Conservation (phyloP, 2,797 vertebrate genomes). For the Schizopygopsis pylzovi region DNA sequence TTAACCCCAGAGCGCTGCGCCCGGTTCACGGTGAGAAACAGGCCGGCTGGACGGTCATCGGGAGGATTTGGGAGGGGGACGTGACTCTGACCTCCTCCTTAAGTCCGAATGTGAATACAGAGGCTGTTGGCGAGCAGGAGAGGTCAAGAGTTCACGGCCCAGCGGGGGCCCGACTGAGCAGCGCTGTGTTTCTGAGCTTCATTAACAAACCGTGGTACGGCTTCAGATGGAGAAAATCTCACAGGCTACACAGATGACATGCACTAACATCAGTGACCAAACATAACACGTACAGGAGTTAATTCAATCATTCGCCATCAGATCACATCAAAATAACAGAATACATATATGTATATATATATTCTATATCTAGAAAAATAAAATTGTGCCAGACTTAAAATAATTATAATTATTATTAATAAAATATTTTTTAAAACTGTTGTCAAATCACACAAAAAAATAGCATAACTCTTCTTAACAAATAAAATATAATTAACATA, state of each 20-base stretch:
- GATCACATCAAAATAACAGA: neutral
- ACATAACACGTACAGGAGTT: neutral
- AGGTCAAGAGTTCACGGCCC: constrained; percentile 75
- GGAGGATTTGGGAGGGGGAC: constrained; percentile 50
- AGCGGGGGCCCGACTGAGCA: constrained; percentile 60
- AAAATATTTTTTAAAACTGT: neutral
- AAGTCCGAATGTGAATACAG: constrained; percentile 77
- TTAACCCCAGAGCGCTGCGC: constrained; percentile 74
- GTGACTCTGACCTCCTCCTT: constrained; percentile 48
- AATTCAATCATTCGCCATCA: neutral
- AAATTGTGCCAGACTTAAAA: neutral
- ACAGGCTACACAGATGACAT: neutral
- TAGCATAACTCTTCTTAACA: neutral
- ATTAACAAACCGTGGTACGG: constrained; percentile 65
- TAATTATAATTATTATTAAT: neutral
- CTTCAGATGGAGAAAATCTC: constrained; percentile 28
- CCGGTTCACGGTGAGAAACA: constrained; percentile 72
- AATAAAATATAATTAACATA: neutral
- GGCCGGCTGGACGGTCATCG: constrained; percentile 70
- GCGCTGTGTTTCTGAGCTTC: constrained; percentile 57
- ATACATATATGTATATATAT: too few species aligned
- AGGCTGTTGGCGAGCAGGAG: constrained; percentile 72
- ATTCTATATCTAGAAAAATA: too few species aligned
- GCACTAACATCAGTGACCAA: neutral
- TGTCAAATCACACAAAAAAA: neutral